Conservation (phyloP, 1,140 invertebrate species). For the Meloidogyne exigua region DNA sequence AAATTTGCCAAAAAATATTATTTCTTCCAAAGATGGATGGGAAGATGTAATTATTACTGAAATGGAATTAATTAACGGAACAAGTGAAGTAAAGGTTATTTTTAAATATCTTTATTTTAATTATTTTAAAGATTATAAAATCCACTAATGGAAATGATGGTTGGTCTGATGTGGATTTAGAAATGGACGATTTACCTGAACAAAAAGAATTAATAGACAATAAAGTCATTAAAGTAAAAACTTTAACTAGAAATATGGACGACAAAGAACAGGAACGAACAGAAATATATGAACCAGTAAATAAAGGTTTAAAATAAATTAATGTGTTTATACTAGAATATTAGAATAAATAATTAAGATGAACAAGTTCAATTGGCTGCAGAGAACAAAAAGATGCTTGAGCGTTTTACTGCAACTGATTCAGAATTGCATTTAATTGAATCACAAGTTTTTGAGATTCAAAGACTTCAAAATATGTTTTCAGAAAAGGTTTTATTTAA, state of each 20-base stretch:
- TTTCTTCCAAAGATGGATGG: conserved; percentile 6
- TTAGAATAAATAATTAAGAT: background rate
- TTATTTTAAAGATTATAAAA: background rate
- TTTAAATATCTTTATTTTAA: background rate
- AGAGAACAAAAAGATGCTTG: conserved; percentile 51
- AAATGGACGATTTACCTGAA: background rate
- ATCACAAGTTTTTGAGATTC: conserved; percentile 89
- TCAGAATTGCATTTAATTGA: conserved; percentile 66
- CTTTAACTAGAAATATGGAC: background rate
- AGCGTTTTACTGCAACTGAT: conserved; percentile 46
- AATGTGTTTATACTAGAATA: no score
- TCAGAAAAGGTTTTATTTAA: conserved; percentile 80
- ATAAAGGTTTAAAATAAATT: background rate
- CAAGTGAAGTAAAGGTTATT: background rate
- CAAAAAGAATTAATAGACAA: background rate
- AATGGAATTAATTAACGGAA: background rate
- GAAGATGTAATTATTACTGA: conserved; percentile 1
- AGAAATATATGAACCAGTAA: background rate
- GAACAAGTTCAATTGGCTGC: conserved; percentile 47
- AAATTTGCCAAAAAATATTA: conserved; percentile 1
- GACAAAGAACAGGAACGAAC: background rate
- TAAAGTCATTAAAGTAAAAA: background rate
- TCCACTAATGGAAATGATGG: conserved; percentile 14
- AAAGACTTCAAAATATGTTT: conserved; percentile 91
- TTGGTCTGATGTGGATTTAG: conserved; percentile 17